phyloP scores from a whole-genome alignment of 2,888 invertebrate species.

The Julus scanicus region DNA sequence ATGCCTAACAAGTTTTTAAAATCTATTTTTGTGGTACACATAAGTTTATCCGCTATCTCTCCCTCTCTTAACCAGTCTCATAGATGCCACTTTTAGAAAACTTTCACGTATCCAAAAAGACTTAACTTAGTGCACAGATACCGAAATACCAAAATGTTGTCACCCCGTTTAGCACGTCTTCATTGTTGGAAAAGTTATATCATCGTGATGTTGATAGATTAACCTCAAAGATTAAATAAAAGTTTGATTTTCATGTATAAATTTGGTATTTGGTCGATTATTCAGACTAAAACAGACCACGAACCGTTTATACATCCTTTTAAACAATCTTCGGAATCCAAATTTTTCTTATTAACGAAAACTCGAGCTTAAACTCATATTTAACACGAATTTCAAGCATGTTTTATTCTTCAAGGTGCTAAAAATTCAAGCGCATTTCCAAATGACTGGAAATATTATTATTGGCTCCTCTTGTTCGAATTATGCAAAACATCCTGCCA shows the following conservation, averaged over 20 bases:
- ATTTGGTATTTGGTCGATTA: no score
- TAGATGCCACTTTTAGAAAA: neutral
- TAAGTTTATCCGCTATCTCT: neutral
- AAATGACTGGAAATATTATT: no score
- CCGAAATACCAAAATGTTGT: neutral
- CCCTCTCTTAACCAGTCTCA: neutral
- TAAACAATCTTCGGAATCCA: no score
- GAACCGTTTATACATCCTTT: no score
- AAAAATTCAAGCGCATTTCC: no score
- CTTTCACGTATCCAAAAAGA: neutral
- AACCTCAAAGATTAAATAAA: neutral
- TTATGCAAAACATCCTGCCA: no score
- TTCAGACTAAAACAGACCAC: no score
- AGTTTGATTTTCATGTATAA: neutral
- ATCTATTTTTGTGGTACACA: conserved; percentile 22
- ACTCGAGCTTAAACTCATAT: no score
- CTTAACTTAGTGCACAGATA: neutral
- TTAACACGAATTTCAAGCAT: no score
- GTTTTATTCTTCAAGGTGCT: no score
- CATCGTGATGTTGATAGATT: neutral
- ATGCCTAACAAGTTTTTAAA: neutral
- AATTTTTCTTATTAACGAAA: no score
- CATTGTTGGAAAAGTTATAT: conserved; percentile 2
- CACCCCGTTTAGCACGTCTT: neutral
- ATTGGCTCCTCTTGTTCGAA: no score